These are phyloP conservation scores for Mastomys natalensis DNA, from an alignment of 2,113 vertebrate species.

Conservation along the genomic window DNA sequence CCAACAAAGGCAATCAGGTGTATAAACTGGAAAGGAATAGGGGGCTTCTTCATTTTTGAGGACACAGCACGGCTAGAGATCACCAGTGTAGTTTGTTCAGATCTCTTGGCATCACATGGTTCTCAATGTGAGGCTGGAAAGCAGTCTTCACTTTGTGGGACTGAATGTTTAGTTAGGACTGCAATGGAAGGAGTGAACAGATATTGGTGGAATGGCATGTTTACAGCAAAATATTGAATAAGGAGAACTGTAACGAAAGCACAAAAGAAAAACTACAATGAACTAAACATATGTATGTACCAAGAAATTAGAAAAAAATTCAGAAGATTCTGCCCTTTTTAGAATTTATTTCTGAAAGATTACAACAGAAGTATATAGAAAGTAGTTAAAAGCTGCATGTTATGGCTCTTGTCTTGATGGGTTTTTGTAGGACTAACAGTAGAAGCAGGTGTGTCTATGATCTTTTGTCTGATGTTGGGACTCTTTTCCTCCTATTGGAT, in stretches of 20 bases:
- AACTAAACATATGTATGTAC: neutral
- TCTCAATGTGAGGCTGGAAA: accelerated
- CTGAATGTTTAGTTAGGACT: neutral
- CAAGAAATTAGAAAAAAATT: neutral
- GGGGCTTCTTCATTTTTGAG: neutral
- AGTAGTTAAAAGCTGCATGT: neutral
- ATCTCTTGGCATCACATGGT: neutral
- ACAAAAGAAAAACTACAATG: neutral
- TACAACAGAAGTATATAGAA: neutral
- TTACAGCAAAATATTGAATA: neutral
- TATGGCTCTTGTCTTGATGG: neutral
- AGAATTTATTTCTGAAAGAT: neutral
- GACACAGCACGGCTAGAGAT: neutral
- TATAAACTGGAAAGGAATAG: neutral
- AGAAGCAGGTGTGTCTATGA: neutral
- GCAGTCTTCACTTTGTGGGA: neutral
- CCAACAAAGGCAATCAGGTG: neutral
- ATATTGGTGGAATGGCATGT: neutral
- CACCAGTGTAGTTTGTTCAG: neutral
- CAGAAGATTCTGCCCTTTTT: neutral
- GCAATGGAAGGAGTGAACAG: neutral
- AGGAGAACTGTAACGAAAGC: neutral
- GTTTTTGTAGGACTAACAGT: neutral
- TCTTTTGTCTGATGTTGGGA: neutral
- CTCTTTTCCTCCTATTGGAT: neutral